These are phyloP conservation scores for Alitta virens DNA, from an alignment of 2,888 invertebrate genomes.

Conservation along the genomic window DNA sequence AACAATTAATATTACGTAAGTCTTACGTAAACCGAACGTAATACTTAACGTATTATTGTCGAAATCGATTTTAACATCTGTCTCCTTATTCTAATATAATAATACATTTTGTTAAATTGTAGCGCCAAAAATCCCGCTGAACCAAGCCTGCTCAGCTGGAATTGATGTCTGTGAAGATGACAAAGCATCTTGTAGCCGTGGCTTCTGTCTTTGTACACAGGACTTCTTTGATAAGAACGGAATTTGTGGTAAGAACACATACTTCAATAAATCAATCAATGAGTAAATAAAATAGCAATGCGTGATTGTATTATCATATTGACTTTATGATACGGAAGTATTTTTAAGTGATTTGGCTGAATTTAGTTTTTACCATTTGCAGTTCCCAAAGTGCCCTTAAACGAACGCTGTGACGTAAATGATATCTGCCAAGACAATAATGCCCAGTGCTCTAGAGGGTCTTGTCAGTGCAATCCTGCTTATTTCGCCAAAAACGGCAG, in stretches of 20 bases:
- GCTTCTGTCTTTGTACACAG: slow-evolving; percentile 18
- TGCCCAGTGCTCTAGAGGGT: slow-evolving; percentile 16
- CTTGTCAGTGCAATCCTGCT: slow-evolving; percentile 7
- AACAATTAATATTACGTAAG: no score
- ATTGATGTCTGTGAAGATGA: slow-evolving; percentile 17
- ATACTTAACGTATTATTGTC: no score
- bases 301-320: no score
- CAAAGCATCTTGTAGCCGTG: slow-evolving; percentile 19
- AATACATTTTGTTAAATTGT: background rate
- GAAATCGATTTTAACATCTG: no score
- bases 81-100: no score
- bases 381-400: slow-evolving; percentile 20
- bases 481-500: slow-evolving; percentile 11
- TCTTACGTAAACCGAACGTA: no score
- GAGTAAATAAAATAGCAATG: no score
- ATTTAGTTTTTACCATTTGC: background rate
- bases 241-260: slow-evolving; percentile 24
- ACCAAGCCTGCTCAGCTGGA: slow-evolving; percentile 11
- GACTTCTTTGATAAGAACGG: slow-evolving; percentile 20
- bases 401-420: slow-evolving; percentile 8
- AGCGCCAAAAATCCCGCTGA: slow-evolving; percentile 16
- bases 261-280: no score
- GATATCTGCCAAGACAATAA: slow-evolving; percentile 17
- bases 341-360: no score
- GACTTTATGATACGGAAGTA: no score